Evolutionary conservation across 2,113 vertebrate species (phyloP).

Genomic region (Pedionomus torquatus): DNA sequence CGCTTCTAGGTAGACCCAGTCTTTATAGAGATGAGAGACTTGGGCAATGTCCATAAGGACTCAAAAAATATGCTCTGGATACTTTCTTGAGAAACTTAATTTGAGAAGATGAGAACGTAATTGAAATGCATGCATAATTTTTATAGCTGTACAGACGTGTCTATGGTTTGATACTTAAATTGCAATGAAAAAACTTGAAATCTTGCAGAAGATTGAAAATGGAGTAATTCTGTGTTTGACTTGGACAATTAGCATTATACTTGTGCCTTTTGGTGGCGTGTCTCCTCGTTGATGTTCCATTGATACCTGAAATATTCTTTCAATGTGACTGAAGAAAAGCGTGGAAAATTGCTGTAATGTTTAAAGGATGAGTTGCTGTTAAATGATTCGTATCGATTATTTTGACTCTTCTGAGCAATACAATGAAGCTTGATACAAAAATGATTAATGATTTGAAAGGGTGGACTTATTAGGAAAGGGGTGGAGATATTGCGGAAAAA

Average conservation of each 20-base stretch:
- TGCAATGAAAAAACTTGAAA: not conserved
- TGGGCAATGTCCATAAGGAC: not conserved
- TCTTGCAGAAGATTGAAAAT: not conserved
- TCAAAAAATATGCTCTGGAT: not conserved
- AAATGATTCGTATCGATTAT: not conserved
- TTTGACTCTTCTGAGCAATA: not conserved
- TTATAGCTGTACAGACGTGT: not conserved
- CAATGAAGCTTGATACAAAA: not conserved
- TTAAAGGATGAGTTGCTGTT: not conserved
- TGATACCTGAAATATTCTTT: not conserved
- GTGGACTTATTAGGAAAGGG: not conserved
- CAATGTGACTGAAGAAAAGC: not conserved
- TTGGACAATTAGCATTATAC: rapidly evolving
- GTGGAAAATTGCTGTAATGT: not conserved
- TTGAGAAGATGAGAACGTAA: not conserved
- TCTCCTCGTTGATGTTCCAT: not conserved
- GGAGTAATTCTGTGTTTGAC: not conserved
- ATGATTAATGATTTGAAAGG: not conserved
- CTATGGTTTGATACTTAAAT: not conserved
- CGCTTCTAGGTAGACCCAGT: not conserved
- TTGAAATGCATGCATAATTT: not conserved
- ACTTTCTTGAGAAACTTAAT: not conserved
- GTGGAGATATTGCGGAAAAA: not conserved
- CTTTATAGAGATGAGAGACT: not conserved
- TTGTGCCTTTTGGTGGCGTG: not conserved